These are phyloP conservation scores for Anguilla megastoma DNA, from an alignment of 2,797 vertebrate genomes.

Conservation along the genomic window DNA sequence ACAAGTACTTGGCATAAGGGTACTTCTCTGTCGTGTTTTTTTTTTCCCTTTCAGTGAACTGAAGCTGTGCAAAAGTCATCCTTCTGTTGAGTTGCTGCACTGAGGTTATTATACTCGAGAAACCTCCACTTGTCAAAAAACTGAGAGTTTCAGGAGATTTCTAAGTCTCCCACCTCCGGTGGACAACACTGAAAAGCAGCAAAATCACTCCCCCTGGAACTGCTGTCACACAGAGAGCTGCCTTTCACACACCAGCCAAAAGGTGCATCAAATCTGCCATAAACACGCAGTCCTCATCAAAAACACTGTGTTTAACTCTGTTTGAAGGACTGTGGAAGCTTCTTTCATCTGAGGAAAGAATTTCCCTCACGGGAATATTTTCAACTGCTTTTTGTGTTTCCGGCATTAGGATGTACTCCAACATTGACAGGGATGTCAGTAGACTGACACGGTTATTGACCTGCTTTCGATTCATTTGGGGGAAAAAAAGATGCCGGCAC, in stretches of 20 bases:
- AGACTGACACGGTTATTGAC: not conserved
- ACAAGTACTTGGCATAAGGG: not conserved
- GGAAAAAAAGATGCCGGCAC: not conserved
- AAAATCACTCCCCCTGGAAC: not conserved
- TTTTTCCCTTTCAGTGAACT: not conserved
- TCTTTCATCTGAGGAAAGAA: not conserved
- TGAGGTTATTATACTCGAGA: not conserved
- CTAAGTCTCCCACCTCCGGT: not conserved
- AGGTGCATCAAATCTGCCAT: not conserved
- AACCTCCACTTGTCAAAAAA: not conserved
- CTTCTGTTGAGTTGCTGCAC: conserved; percentile 3
- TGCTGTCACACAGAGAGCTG: not conserved
- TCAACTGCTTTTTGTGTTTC: not conserved
- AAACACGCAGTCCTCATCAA: conserved; percentile 7
- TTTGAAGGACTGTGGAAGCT: not conserved
- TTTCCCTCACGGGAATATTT: not conserved
- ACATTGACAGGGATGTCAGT: not conserved
- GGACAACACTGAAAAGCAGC: not conserved
- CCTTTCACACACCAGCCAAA: not conserved
- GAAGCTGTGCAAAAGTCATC: not conserved
- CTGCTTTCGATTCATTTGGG: not conserved
- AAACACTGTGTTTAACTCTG: not conserved
- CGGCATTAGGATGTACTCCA: not conserved
- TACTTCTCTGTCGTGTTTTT: not conserved
- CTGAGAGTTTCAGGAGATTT: not conserved